Percentiles rank a stretch among this genome's conserved stretches.
Conservation (phyloP, 2,113 vertebrate species). For the Genyomyrus donnyi region DNA sequence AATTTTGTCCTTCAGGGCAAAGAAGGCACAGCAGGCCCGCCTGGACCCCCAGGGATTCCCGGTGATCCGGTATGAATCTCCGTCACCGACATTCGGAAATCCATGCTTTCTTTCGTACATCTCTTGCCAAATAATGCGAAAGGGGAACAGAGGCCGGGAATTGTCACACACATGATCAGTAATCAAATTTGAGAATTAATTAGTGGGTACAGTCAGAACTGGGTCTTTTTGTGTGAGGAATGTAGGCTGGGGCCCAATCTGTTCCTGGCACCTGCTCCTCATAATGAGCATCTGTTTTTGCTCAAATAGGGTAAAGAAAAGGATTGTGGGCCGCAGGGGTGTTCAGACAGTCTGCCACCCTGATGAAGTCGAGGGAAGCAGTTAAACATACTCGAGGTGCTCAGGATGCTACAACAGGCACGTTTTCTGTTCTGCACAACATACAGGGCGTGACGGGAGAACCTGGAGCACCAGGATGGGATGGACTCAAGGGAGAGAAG, state of each 20-base stretch:
- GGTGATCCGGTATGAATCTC: conserved; percentile 72
- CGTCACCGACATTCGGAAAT: conserved; percentile 27
- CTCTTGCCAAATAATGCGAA: conserved; percentile 32
- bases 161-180: conserved; percentile 53
- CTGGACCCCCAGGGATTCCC: conserved; percentile 69
- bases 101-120: conserved; percentile 27
- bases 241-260: conserved; percentile 58
- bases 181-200: conserved; percentile 67
- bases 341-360: conserved; percentile 47
- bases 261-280: conserved; percentile 61
- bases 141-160: conserved; percentile 37
- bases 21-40: conserved; percentile 68
- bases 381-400: background rate
- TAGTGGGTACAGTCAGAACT: conserved; percentile 57
- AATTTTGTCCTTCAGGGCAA: conserved; percentile 67
- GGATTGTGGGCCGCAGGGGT: conserved; percentile 49
- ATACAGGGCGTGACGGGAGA: conserved; percentile 72
- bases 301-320: conserved; percentile 49
- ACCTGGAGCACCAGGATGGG: conserved; percentile 68
- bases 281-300: conserved; percentile 67
- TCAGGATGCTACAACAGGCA: conserved; percentile 49
- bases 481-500: conserved; percentile 89
- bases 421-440: conserved; percentile 50
- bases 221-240: conserved; percentile 49
- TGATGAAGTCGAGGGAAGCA: conserved; percentile 49